phyloP scores from a whole-genome alignment of 2,113 vertebrate genomes.

The Australoheros scitulus region DNA sequence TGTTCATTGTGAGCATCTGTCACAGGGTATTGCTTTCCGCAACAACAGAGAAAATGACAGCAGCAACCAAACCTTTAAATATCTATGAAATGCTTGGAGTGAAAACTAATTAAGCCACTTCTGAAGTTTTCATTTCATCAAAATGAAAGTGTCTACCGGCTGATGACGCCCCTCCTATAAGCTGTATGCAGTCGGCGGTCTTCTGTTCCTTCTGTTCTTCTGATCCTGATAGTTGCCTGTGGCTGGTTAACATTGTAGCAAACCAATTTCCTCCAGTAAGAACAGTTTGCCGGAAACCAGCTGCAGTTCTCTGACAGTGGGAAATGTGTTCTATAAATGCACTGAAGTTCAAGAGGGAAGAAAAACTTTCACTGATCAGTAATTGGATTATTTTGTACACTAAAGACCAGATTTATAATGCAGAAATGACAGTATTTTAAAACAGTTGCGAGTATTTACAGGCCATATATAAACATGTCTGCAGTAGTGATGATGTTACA shows the following conservation, averaged over 20 bases:
- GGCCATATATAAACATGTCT: no score
- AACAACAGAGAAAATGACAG: constrained; percentile 1
- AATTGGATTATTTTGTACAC: neutral
- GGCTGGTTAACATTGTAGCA: neutral
- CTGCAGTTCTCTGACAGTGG: neutral
- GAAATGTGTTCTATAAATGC: neutral
- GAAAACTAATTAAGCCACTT: constrained; percentile 6
- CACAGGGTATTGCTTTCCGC: neutral
- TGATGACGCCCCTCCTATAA: neutral
- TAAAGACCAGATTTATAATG: neutral
- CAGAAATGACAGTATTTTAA: neutral
- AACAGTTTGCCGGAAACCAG: constrained; percentile 19
- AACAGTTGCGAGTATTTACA: neutral
- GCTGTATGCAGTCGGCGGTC: neutral
- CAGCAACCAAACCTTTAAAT: neutral
- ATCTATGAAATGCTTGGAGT: neutral
- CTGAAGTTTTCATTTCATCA: constrained; percentile 2
- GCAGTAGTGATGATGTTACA: neutral
- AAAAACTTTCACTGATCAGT: neutral
- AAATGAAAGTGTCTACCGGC: constrained; percentile 10
- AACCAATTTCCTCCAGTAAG: constrained; percentile 16
- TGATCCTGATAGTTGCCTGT: neutral
- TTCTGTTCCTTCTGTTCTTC: constrained; percentile 3
- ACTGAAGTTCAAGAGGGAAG: neutral
- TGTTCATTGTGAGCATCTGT: constrained; percentile 1